Evolutionary conservation across 2,888 invertebrate species (phyloP).

Genomic region (Drosophila infuscata): DNA sequence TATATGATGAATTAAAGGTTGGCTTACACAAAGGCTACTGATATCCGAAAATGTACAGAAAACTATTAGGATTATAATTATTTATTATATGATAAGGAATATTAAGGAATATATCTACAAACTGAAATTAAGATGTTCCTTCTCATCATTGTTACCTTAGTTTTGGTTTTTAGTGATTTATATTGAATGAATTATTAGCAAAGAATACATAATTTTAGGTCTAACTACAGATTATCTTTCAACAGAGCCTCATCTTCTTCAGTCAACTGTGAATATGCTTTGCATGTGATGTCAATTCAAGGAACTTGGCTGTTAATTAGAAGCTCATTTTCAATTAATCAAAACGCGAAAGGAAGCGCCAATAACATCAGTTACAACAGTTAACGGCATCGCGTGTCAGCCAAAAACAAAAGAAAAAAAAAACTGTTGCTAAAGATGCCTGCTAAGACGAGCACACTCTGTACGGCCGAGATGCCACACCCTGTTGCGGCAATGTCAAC

Average conservation of each 20-base stretch:
- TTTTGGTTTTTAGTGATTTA: not conserved
- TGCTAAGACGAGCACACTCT: not conserved
- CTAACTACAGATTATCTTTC: not conserved
- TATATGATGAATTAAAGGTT: not conserved
- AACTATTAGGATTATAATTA: not conserved
- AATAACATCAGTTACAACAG: constrained; percentile 44
- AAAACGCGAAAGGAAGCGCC: constrained; percentile 50
- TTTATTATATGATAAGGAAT: not conserved
- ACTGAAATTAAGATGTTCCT: not conserved
- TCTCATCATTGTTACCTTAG: not conserved
- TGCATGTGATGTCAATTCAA: constrained; percentile 42
- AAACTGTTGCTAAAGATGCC: constrained; percentile 1
- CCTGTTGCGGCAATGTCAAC: constrained; percentile 60
- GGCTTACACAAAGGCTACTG: not conserved
- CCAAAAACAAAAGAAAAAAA: not conserved
- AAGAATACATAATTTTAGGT: no score
- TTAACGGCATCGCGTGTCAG: constrained; percentile 59
- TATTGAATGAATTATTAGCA: not conserved
- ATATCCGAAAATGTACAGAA: not conserved
- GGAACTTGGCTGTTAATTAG: constrained; percentile 65
- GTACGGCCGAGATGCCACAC: not conserved
- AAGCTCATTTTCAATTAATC: constrained; percentile 79
- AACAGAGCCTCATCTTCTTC: not conserved
- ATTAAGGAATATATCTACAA: not conserved
- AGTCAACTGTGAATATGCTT: not conserved